Base-by-base conservation (phyloP, 2,888 invertebrate genomes). In the Deroplatys truncata region DNA sequence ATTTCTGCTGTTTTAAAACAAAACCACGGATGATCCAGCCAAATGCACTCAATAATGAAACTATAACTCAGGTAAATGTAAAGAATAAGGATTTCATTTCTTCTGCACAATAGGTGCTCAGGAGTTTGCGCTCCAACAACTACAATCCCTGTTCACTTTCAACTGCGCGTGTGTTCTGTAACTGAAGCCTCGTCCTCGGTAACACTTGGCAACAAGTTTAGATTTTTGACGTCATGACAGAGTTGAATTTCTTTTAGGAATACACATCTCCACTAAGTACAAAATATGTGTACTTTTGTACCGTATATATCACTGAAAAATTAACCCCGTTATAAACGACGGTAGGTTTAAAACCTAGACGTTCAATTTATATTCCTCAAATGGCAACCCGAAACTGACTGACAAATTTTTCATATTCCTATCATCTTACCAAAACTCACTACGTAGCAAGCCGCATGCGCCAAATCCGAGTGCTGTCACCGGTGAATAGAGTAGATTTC, bases 141-240 rank as follows among this genome's bases (percentile, higher is more conserved):
- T 88, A 56, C 88, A 56, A 88, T 7, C 20, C 20, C 7, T 20
- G 9, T 7, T 25, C 20, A 20, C 10, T 20, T 72, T 72, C 56
- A 25, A 72, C 20, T 72, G 56, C 7, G 56, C 43, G 43, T 43
- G 43, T 43, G 43, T 43, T 72, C 49, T 84, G 56, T 49, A 84
- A n/a, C 20, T 31, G n/a, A 49, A 84, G 84, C 83, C 86, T 86
- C 82, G 20, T 72, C 86, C 86, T 82, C 86, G 29, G 86, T 16
- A 86, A 29, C 88, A 88, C 88, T 88, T 88, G 88, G 88, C 88
- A 88, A 88, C 88, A 88, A 88, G 84, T 88, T 84, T 84, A 84
- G 49, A 25, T 43, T 31, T 43, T 25, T 88, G 84, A 88, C 88
- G 83, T 88, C 88, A 84, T 82, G 29, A 82, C 20, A 20, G 20